Conservation (phyloP, 2,113 vertebrate species). For the Apaloderma vittatum region DNA sequence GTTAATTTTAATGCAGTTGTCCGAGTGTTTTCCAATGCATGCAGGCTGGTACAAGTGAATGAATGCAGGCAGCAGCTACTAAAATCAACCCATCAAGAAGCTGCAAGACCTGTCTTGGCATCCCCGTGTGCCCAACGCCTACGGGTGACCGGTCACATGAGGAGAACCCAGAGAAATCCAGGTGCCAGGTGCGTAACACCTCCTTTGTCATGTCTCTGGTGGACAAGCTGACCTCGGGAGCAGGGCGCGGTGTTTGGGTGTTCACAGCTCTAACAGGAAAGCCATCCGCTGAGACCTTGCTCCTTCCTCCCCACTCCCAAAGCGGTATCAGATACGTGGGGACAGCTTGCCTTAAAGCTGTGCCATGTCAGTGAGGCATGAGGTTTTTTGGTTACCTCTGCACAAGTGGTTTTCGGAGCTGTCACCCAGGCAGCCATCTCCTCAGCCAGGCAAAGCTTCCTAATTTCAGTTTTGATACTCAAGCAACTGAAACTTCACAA, state of each 20-base stretch:
- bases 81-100: neutral
- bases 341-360: neutral
- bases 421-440: neutral
- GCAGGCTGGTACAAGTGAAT: neutral
- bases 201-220: neutral
- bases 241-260: neutral
- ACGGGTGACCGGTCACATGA: rapidly evolving
- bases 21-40: neutral
- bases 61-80: neutral
- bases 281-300: rapidly evolving
- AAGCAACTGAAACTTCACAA: neutral
- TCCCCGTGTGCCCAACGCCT: rapidly evolving
- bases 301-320: neutral
- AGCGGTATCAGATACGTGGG: rapidly evolving
- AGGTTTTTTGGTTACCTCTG: rapidly evolving
- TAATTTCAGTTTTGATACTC: neutral
- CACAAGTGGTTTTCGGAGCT: neutral
- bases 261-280: neutral
- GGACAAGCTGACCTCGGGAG: neutral
- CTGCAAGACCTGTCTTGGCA: neutral
- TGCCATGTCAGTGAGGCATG: rapidly evolving
- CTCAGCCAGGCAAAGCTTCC: neutral
- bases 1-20: neutral
- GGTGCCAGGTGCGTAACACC: neutral
- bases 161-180: neutral